A percentile compares a stretch with the other conserved stretches of the same genome.
phyloP scores from a whole-genome alignment of 2,113 vertebrate species.

The Lathamus discolor region DNA sequence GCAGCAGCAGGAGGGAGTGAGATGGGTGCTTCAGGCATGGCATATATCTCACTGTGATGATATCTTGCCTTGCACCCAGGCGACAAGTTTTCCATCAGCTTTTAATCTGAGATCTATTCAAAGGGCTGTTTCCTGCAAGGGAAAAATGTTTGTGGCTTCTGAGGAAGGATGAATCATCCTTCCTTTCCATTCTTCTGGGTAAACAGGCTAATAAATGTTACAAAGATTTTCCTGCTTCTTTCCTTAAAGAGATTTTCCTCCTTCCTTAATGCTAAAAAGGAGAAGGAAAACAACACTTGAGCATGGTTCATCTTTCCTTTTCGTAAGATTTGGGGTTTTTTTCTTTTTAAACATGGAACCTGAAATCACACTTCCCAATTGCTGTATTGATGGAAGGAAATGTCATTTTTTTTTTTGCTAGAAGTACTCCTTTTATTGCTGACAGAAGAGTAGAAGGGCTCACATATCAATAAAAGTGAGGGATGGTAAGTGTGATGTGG shows the following conservation, averaged over 20 bases:
- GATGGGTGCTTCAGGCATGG: accelerated
- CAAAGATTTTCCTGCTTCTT: neutral
- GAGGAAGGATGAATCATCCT: neutral
- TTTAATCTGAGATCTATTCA: neutral
- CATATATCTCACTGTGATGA: neutral
- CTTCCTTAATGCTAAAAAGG: neutral
- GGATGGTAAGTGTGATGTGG: slow-evolving; percentile 22
- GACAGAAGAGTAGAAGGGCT: slow-evolving; percentile 26
- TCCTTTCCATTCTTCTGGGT: neutral
- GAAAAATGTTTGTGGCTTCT: neutral
- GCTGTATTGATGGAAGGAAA: slow-evolving; percentile 27
- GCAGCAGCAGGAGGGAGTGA: neutral
- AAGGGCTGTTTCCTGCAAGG: neutral
- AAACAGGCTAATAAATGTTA: neutral
- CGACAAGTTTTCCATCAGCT: neutral
- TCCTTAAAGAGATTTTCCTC: neutral
- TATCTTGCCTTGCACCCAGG: neutral
- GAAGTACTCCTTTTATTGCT: slow-evolving; percentile 50
- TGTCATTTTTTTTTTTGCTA: neutral
- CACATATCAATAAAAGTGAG: slow-evolving; percentile 53
- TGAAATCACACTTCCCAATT: neutral
- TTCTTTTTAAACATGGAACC: neutral
- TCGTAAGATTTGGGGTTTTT: neutral
- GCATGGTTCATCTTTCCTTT: neutral
- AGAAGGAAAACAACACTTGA: neutral